Evolutionary conservation across 2,888 invertebrate genomes (phyloP), one percentile per base, ranked within the genome.

Genomic region (Pantelozetes paolii): DNA sequence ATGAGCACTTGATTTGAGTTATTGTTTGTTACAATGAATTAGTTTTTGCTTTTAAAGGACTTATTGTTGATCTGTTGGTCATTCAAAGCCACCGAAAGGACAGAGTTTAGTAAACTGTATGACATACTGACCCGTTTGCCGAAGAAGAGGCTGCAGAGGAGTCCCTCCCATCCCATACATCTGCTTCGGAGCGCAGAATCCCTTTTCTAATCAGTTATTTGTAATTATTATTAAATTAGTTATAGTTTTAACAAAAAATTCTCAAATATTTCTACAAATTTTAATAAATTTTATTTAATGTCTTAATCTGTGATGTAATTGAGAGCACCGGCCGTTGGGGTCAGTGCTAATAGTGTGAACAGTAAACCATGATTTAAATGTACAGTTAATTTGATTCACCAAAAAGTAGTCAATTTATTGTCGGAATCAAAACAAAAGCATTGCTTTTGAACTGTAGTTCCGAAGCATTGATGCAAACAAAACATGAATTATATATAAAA

Each of bases 11-110:
- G 45, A 69, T 30, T 36, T 54, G 23, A 62, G 0, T 26, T 57
- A 3, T n/a, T n/a, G n/a, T n/a, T n/a, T n/a, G n/a, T n/a, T n/a
- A 36, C 30, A 40, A 26, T 30, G 15, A 57, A 72, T 36, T 2
- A 26, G 1, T 9, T 11, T 40, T 18, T 54, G 59, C 40, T 73
- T 64, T 79, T 80, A 15, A 81, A 95, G 93, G 97, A 98, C 81
- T 92, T 99, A 80, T 85, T 99, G 79, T 94, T 97, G 91, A 85
- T 89, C 79, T 99, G 98, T 84, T 99, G 99, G 98, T 89, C 93
- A 75, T 95, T 89, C 83, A 88, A 89, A 74, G 86, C 90, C 8
- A 86, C 86, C 74, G 92, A 94, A 81, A 88, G 99, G 77, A 94
- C 94, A 0, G 93, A 95, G 82, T 99, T 99, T 84, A 88, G 89